Evolutionary conservation across 2,797 vertebrate genomes (phyloP), one percentile per base, ranked within the genome.

Genomic region (Tragopan temminckii): DNA sequence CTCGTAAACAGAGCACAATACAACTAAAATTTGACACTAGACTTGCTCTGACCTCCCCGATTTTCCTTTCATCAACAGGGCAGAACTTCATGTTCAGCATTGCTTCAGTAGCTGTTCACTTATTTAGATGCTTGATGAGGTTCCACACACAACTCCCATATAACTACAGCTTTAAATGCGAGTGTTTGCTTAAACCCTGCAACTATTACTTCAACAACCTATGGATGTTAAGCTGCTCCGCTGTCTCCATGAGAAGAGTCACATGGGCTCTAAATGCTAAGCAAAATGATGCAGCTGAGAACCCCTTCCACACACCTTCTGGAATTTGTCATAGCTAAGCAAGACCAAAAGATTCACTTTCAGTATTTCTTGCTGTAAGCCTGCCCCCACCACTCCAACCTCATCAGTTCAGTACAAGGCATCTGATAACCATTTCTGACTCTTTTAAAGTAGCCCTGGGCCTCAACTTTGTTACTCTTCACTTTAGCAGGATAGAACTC

Each of bases 401-500:
- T n/a, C 57, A 40, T 17, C 59, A 45, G 18, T 46, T 82, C 21
- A 40, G 27, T 33, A 23, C 46, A 40, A 85, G 55, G 43, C 31
- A 52, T 8, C 20, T 45, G 66, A 50, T 76, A 68, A 82, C 61
- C 61, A 64, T 71, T 86, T 86, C 13, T 70, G 52, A 86, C 24
- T 74, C 38, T 59, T 9, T 0, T 6, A 40, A 81, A 52, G 13
- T 7, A 67, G 75, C 87, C 66, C 29, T 11, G 3, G 24, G 67
- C 38, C 55, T 91, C 55, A 68, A 23, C 50, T 85, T 77, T 24
- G 16, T 31, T 59, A 45, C 19, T 63, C 18, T 20, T 89, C 40
- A 50, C 24, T 66, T 62, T 6, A 80, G 87, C 46, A 93, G 4
- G 64, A 45, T 8, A 82, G 19, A 89, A 61, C 78, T 61, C 79